phyloP scores from a whole-genome alignment of 2,113 vertebrate genomes.

The Aythya baeri region DNA sequence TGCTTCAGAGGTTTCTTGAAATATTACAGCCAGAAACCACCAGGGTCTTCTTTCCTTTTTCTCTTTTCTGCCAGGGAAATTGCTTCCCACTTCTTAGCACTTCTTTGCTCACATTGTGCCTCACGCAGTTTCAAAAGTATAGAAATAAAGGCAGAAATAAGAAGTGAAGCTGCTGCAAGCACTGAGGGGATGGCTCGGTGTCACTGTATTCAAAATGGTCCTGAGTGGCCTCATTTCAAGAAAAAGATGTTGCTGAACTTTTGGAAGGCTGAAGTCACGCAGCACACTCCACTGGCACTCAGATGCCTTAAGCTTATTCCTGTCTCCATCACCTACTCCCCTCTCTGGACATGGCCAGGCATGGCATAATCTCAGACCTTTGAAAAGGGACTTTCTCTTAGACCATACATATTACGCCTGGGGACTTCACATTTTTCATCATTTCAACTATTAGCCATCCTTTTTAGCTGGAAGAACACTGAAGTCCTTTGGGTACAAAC shows the following conservation, averaged over 20 bases:
- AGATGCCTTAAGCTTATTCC: neutral
- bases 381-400: neutral
- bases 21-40: neutral
- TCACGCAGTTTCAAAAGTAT: neutral
- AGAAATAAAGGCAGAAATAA: neutral
- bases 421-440: neutral
- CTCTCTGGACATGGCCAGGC: neutral
- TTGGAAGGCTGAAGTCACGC: neutral
- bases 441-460: neutral
- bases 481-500: neutral
- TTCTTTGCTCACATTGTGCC: neutral
- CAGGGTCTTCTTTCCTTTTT: neutral
- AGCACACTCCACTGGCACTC: neutral
- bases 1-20: neutral
- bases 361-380: neutral
- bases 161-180: neutral
- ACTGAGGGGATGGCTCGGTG: accelerated
- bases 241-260: neutral
- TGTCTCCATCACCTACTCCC: neutral
- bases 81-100: neutral
- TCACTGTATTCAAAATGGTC: neutral
- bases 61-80: neutral
- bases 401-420: neutral
- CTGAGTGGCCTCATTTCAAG: neutral
- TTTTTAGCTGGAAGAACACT: neutral